Conservation (phyloP, 1,140 invertebrate species). For the Adelges cooleyi region DNA sequence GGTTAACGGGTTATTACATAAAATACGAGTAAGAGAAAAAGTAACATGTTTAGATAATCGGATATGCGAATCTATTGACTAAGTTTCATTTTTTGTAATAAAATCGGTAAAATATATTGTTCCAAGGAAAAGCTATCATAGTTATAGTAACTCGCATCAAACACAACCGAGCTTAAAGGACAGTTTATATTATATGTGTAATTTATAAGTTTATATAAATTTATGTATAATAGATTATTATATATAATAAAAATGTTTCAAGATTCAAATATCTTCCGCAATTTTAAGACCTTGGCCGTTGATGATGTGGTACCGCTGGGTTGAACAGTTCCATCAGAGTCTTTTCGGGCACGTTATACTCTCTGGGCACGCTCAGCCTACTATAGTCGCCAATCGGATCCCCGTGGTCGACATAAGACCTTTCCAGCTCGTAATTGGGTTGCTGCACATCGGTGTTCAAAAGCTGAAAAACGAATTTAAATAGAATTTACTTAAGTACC, state of each 20-base stretch:
- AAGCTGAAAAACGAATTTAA: no score
- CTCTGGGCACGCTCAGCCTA: background rate
- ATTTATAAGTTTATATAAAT: background rate
- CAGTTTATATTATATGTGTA: slow-evolving; percentile 3
- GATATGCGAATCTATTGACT: background rate
- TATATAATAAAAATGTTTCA: background rate
- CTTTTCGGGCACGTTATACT: slow-evolving; percentile 15
- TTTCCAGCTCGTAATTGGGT: slow-evolving; percentile 8
- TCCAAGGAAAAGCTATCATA: no score
- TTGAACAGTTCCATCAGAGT: slow-evolving; percentile 24
- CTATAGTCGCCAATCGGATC: background rate
- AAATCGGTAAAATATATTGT: no score
- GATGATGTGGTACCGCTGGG: background rate
- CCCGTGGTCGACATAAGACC: background rate
- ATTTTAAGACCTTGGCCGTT: slow-evolving; percentile 9
- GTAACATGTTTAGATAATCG: no score
- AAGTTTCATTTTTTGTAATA: no score
- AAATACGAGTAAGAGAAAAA: background rate
- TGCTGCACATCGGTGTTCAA: background rate
- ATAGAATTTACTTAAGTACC: no score
- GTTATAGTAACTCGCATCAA: no score
- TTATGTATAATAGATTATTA: background rate
- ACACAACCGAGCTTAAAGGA: slow-evolving; percentile 2
- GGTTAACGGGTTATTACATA: background rate
- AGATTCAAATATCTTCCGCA: background rate